phyloP scores from a whole-genome alignment of 2,888 invertebrate genomes.

The Pollenia labialis region DNA sequence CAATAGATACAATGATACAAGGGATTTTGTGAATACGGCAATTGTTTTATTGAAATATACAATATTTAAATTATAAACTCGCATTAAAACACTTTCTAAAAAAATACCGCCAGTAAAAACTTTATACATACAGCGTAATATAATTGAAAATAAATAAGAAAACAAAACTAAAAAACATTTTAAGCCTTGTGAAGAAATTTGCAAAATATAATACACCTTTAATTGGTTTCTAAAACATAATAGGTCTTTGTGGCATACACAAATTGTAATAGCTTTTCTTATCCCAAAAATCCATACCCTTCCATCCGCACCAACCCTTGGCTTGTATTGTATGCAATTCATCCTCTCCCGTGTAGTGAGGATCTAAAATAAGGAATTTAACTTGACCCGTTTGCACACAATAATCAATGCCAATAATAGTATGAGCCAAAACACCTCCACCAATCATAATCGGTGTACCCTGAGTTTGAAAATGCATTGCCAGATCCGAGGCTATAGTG shows the following conservation, averaged over 20 bases:
- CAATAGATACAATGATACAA: too few species aligned
- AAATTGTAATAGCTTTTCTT: conserved; percentile 97
- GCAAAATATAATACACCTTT: conserved; percentile 7
- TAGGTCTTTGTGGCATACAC: conserved; percentile 91
- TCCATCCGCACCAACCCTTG: conserved; percentile 99
- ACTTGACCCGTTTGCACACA: conserved; percentile 91
- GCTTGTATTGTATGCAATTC: conserved; percentile 89
- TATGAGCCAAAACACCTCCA: conserved; percentile 99
- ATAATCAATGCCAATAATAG: conserved; percentile 97
- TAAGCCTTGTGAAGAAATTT: conserved; percentile 24
- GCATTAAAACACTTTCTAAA: neutral
- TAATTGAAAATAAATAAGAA: conserved; percentile 56
- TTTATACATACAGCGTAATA: conserved; percentile 46
- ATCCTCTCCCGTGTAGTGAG: conserved; percentile 97
- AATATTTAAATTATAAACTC: neutral
- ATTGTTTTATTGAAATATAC: neutral
- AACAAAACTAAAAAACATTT: conserved; percentile 15
- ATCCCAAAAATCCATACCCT: conserved; percentile 96
- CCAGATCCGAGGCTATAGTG: conserved; percentile 91
- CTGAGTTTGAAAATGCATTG: conserved; percentile 95
- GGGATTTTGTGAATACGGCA: too few species aligned
- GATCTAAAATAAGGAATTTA: conserved; percentile 98
- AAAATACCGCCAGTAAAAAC: conserved; percentile 22
- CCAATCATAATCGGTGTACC: conserved; percentile 99
- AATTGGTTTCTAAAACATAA: conserved; percentile 78